Conservation (phyloP, 2,888 invertebrate species). For the Lathronympha strigana region DNA sequence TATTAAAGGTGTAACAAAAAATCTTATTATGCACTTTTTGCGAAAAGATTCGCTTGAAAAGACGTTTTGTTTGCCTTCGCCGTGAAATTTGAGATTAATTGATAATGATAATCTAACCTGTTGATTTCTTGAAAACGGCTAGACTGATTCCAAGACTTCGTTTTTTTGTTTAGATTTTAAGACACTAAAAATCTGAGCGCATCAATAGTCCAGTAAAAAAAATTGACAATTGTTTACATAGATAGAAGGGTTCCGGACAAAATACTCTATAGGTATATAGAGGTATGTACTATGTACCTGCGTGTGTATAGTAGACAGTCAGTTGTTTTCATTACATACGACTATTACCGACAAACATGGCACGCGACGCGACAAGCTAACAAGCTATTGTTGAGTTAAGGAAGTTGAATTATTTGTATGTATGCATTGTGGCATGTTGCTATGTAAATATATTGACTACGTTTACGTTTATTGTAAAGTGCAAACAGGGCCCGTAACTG, state of each 20-base stretch:
- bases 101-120: not conserved
- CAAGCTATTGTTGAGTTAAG: constrained; percentile 12
- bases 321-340: constrained; percentile 10
- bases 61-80: constrained; percentile 2
- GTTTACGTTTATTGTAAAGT: no score
- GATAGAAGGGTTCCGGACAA: no score
- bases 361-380: constrained; percentile 17
- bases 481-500: no score
- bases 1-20: constrained; percentile 9
- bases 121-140: no score
- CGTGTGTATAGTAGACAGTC: not conserved
- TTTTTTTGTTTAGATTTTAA: no score
- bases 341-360: not conserved
- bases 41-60: constrained; percentile 1
- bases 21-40: constrained; percentile 21
- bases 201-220: no score
- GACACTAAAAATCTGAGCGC: no score
- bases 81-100: constrained; percentile 15
- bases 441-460: not conserved
- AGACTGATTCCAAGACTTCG: no score
- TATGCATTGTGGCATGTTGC: not conserved
- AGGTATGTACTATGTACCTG: no score
- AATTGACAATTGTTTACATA: no score
- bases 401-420: constrained; percentile 11
- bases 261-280: no score